phyloP scores from a whole-genome alignment of 2,113 vertebrate species.

The Garra rufa region DNA sequence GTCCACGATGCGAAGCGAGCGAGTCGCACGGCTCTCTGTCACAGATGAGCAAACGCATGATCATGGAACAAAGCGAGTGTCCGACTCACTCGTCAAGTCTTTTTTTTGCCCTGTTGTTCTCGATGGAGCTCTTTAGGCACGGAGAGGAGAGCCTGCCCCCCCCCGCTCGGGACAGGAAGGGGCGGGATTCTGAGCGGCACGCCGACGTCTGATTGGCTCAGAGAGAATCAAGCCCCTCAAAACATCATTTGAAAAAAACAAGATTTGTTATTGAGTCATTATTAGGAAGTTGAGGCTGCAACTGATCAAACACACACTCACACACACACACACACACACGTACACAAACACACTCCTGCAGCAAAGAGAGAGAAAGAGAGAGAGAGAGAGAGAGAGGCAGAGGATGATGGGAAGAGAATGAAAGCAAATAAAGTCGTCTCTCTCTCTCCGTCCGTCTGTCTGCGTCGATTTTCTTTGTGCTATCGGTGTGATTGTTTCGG shows the following conservation, averaged over 20 bases:
- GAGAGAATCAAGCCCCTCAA: conserved; percentile 48
- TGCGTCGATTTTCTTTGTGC: conserved; percentile 30
- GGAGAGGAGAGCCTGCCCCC: conserved; percentile 48
- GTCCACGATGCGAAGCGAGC: background rate
- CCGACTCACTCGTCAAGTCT: conserved; percentile 37
- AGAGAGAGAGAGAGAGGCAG: conserved; percentile 47
- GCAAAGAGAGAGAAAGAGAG: conserved; percentile 43
- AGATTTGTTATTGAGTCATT: conserved; percentile 55
- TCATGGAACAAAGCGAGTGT: conserved; percentile 9
- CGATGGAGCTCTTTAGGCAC: conserved; percentile 58
- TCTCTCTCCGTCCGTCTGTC: conserved; percentile 35
- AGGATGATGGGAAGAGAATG: conserved; percentile 38
- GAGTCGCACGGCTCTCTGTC: background rate
- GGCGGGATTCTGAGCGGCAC: conserved; percentile 50
- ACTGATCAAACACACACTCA: conserved; percentile 39
- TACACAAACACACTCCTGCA: conserved; percentile 35
- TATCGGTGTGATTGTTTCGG: conserved; percentile 57
- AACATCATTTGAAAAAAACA: conserved; percentile 48
- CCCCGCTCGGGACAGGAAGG: conserved; percentile 41
- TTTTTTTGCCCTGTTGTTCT: conserved; percentile 38
- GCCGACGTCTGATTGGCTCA: conserved; percentile 57
- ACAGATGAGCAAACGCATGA: background rate
- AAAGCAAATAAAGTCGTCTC: background rate
- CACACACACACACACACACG: conserved; percentile 40
- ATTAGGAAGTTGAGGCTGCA: conserved; percentile 55